A percentile compares a stretch with the other conserved stretches of the same genome.
phyloP scores from a whole-genome alignment of 2,113 vertebrate genomes.

The Pseudorhombus dupliciocellatus region DNA sequence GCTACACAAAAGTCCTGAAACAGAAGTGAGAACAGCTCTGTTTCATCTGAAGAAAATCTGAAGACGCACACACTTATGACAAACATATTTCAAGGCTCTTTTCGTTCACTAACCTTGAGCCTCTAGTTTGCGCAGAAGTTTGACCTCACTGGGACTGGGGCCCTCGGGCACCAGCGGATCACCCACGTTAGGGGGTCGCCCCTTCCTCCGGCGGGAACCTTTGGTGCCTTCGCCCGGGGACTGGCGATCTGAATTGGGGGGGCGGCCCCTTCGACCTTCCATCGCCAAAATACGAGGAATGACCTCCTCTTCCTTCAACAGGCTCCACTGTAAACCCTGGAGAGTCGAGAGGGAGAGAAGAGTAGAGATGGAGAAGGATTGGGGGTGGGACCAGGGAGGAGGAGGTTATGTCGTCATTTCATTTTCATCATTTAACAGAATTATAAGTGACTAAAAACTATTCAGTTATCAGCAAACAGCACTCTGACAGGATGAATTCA shows the following conservation, averaged over 20 bases:
- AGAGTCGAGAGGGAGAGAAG: not conserved
- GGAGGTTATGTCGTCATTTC: not conserved
- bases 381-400: conserved; percentile 5
- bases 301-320: conserved; percentile 95
- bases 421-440: not conserved
- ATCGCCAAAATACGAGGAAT: conserved; percentile 91
- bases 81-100: conserved; percentile 58
- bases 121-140: conserved; percentile 93
- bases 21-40: conserved; percentile 1
- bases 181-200: conserved; percentile 91
- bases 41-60: conserved; percentile 15
- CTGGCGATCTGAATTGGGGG: conserved; percentile 87
- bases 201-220: conserved; percentile 88
- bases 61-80: conserved; percentile 22
- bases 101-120: conserved; percentile 88
- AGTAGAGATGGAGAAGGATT: conserved; percentile 22
- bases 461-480: conserved; percentile 21
- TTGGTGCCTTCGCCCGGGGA: conserved; percentile 76
- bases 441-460: conserved; percentile 27
- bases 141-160: conserved; percentile 87
- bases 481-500: conserved; percentile 21
- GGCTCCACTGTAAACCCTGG: conserved; percentile 97
- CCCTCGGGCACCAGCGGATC: conserved; percentile 87
- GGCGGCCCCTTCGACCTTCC: conserved; percentile 92
- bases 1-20: conserved; percentile 7